phyloP scores from a whole-genome alignment of 2,888 invertebrate genomes.

The Andrena hattorfiana region DNA sequence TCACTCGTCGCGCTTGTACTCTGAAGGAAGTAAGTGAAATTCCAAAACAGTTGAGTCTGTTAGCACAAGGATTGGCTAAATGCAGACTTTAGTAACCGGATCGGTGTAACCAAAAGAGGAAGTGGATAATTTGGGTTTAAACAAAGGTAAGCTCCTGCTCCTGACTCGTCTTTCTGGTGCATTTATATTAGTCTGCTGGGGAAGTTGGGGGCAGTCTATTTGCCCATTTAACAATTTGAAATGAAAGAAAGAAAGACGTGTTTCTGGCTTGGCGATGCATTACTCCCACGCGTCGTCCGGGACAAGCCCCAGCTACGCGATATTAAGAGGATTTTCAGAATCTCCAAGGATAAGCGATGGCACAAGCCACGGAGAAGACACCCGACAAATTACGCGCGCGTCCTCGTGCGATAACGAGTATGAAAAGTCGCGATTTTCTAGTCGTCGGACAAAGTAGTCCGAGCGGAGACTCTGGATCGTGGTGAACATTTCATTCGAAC shows the following conservation, averaged over 20 bases:
- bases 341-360: constrained; percentile 41
- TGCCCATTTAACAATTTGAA: no score
- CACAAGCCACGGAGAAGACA: constrained; percentile 41
- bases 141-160: no score
- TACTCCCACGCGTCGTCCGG: neutral
- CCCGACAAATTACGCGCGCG: constrained; percentile 51
- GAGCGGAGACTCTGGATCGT: neutral
- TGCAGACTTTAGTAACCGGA: no score
- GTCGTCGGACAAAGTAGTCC: constrained; percentile 34
- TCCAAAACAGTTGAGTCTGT: no score
- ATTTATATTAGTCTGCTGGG: no score
- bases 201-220: no score
- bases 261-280: neutral
- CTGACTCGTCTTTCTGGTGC: no score
- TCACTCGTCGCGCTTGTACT: no score
- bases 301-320: neutral
- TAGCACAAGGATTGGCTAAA: no score
- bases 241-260: neutral
- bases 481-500: constrained; percentile 16
- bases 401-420: constrained; percentile 52
- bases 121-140: no score
- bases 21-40: no score
- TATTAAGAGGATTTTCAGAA: constrained; percentile 52
- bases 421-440: constrained; percentile 57
- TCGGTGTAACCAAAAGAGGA: no score